Base-by-base conservation (phyloP, 2,113 vertebrate genomes). In the Nerophis ophidion region DNA sequence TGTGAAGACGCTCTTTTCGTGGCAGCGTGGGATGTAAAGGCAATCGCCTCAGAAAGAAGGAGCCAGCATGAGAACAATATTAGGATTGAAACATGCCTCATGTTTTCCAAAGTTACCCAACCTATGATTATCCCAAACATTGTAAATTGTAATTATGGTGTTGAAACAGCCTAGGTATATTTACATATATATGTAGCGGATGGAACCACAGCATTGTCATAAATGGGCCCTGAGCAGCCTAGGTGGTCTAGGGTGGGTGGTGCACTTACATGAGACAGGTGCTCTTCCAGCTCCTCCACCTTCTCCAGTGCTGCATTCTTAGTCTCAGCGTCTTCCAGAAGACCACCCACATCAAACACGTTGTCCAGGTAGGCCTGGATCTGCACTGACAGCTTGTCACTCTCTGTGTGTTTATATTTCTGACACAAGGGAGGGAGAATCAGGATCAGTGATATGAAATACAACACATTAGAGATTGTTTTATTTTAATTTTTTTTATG, bases 291-390 rank as follows among this genome's bases (percentile, higher is more conserved):
- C 71, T 99, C 96, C 52, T 98, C 96, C 84, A 98, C 95, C 84
- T 97, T 98, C 89, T 99, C 96, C 89, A 99, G 89, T 1, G 96
- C 96, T 56, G 94, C 96, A 0, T 97, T 99, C 87, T 99, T 99
- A 17, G 96, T 98, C 85, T 99, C 96, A 0, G 96, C 96, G 0
- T 98, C 96, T 74, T 99, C 96, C 82, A 98, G 84, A 72, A 99
- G 87, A 40, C 95, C 95, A 15, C 96, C 96, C n/a, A 99, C 96
- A 0, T 99, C 96, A 1, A 99, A 99, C 49, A 99, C 94, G 0
- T 99, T 99, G 74, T 99, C 96, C 81, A 99, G 87, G 87, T 99
- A 99, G 0, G 96, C 96, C 83, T 99, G 96, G 80, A 98, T 97
- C 90, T 99, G 96, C 78, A 99, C 96, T 15, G 92, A 93, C 71